These are phyloP conservation scores for Dasypogon diadema DNA, from an alignment of 2,888 invertebrate species.

Conservation along the genomic window DNA sequence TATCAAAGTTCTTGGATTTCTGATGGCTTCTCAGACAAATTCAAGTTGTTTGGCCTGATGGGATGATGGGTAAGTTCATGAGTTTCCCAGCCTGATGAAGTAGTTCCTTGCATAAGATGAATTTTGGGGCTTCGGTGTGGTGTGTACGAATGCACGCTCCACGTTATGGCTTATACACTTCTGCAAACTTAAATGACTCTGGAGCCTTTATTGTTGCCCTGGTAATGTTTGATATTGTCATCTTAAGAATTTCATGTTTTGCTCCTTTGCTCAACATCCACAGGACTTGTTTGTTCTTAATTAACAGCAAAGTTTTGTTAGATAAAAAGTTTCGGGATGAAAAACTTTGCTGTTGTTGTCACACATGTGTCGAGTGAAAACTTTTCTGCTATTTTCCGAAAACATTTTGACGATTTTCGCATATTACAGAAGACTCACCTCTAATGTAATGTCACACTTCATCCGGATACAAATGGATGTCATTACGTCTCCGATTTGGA, in stretches of 20 bases:
- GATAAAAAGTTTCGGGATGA: constrained; percentile 12
- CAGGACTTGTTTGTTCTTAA: constrained; percentile 28
- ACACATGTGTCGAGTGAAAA: constrained; percentile 10
- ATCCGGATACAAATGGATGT: constrained; percentile 33
- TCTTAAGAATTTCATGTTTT: constrained; percentile 38
- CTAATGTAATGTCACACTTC: constrained; percentile 11
- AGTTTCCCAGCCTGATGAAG: constrained; percentile 26
- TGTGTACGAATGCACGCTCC: background rate
- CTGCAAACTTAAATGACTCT: constrained; percentile 30
- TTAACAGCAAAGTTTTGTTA: constrained; percentile 30
- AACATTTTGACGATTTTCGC: background rate
- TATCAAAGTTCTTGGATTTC: constrained; percentile 48
- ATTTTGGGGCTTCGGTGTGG: constrained; percentile 9
- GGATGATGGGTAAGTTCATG: constrained; percentile 16
- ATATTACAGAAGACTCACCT: background rate
- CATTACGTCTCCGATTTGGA: constrained; percentile 13
- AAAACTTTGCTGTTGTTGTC: background rate
- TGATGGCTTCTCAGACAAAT: constrained; percentile 46
- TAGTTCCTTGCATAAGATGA: constrained; percentile 7
- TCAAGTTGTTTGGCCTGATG: constrained; percentile 20
- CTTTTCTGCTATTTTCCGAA: constrained; percentile 4
- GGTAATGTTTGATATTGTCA: constrained; percentile 38
- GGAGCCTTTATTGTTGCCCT: constrained; percentile 23
- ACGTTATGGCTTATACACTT: constrained; percentile 17
- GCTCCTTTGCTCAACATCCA: constrained; percentile 19